phyloP scores from a whole-genome alignment of 2,797 vertebrate species.

The Sebastes variabilis region DNA sequence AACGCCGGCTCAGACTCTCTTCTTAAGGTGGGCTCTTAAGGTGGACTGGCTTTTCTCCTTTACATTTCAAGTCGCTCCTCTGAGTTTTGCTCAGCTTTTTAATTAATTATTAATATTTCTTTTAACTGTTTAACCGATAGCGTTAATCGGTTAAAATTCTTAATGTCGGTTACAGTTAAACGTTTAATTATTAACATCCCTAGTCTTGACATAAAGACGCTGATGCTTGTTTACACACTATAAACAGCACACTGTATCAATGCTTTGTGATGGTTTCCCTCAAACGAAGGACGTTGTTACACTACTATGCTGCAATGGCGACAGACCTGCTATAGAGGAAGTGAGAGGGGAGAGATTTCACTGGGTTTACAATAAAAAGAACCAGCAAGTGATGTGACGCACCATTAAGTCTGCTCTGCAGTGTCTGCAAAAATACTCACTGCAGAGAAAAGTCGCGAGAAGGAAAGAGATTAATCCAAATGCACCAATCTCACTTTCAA shows the following conservation, averaged over 20 bases:
- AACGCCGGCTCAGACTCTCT: too few species aligned
- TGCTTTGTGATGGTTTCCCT: neutral
- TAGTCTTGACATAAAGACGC: neutral
- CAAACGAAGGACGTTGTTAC: slow-evolving; percentile 6
- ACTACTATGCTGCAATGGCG: neutral
- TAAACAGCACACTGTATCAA: neutral
- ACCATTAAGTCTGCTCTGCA: slow-evolving; percentile 65
- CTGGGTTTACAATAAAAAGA: slow-evolving; percentile 25
- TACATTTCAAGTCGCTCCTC: too few species aligned
- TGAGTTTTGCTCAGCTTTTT: too few species aligned
- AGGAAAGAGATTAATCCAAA: neutral
- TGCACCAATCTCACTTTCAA: slow-evolving; percentile 2
- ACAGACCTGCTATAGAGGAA: slow-evolving; percentile 29
- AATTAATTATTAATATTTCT: too few species aligned
- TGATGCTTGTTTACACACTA: neutral
- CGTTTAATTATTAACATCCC: too few species aligned
- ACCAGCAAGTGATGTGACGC: slow-evolving; percentile 52
- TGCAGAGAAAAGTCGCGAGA: slow-evolving; percentile 55
- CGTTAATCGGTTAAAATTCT: too few species aligned
- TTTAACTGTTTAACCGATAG: too few species aligned
- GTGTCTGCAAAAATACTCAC: slow-evolving; percentile 63
- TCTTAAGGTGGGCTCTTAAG: too few species aligned
- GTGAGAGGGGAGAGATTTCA: slow-evolving; percentile 34
- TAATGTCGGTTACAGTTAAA: too few species aligned
- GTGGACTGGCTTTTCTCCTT: too few species aligned